Evolutionary conservation across 2,888 invertebrate genomes (phyloP), one percentile per base, ranked within the genome.

Genomic region (Idaea aversata): DNA sequence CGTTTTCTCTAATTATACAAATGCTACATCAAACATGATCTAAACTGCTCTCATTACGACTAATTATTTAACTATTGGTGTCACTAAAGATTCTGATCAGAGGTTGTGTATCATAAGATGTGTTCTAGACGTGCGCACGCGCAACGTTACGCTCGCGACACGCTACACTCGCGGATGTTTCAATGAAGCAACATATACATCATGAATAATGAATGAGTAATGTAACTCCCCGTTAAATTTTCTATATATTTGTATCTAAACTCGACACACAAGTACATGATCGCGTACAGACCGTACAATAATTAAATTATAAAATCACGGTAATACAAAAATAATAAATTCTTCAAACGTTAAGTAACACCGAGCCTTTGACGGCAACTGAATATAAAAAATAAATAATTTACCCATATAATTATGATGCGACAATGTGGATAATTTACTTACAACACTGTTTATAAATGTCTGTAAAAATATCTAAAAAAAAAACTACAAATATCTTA

Each of bases 21-120:
- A 91, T 87, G 88, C 91, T 91, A 91, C 85, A 79, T 82, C 83
- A 76, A 90, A 90, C 86, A 82, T 85, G 83, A 81, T 78, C 87
- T 88, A 89, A 81, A 81, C 83, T 84, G 80, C 80, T 85, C 81
- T 79, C 77, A 79, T 88, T 88, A 88, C 78, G 71, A 79, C 86
- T 91, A 89, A 77, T 81, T 89, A 88, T 80, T 79, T 77, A 85
- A 78, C 88, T 91, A 91, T 91, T 90, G 91, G 90, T 91, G 90
- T 91, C 83, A 78, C 83, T 87, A 82, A 83, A 58, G 15, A 58
- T 78, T 76, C 78, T 76, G 77, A 83, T 76, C 71, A 78, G 81
- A 82, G 77, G 80, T 82, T 80, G 79, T 74, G 77, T 78, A 83
- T 83, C 82, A 81, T 85, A 85, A 88, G 83, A 87, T 75, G 72